Conservation (phyloP, 2,113 vertebrate genomes). For the Suricata suricatta region DNA sequence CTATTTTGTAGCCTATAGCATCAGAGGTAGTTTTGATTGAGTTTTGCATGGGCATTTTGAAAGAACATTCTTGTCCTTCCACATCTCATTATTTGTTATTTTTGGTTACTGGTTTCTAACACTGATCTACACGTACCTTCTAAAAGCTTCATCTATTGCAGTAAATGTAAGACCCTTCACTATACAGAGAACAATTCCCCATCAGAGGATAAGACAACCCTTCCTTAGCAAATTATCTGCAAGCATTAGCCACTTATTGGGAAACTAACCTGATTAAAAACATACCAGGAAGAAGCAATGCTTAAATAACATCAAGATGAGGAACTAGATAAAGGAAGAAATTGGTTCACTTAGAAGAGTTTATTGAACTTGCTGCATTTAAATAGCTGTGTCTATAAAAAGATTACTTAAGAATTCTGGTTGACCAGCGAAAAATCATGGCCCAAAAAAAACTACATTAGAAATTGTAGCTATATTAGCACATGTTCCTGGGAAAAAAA, state of each 20-base stretch:
- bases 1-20: background rate
- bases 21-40: background rate
- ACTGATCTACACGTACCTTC: background rate
- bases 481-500: background rate
- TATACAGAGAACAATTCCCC: background rate
- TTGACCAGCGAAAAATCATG: background rate
- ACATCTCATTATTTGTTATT: background rate
- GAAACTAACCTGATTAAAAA: conserved; percentile 14
- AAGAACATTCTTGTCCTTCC: background rate
- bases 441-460: background rate
- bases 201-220: background rate
- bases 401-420: background rate
- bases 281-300: background rate
- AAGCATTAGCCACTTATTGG: background rate
- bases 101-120: background rate
- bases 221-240: background rate
- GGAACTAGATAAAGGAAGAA: background rate
- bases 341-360: background rate
- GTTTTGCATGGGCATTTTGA: background rate
- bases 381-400: background rate
- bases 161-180: no score
- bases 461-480: background rate
- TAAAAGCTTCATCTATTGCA: background rate
- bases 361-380: conserved; percentile 18
- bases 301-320: background rate